Evolutionary conservation across 53 echinoderm and acorn worm genomes (phyloP), one percentile per base, ranked within the genome.

Genomic region (Holothuria scabra): DNA sequence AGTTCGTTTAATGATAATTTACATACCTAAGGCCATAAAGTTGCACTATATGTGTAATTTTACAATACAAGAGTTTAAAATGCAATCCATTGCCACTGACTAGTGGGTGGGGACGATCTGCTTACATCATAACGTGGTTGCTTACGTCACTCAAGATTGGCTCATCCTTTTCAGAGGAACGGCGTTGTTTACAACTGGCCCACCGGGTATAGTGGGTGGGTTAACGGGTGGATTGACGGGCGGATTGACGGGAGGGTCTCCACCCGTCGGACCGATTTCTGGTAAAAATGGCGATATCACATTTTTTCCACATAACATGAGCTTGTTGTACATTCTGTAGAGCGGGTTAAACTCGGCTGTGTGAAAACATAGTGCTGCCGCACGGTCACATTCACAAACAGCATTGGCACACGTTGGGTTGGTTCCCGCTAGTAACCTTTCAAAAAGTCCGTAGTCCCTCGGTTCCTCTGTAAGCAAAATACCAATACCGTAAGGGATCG

Each of bases 351-450:
- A 67, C 44, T 67, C 70, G 58, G 66, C 67, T 25, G 18, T 55
- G n/a, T 29, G 19, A 37, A 84, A 69, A 56, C 84, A 84, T 14
- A 70, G 21, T 8, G 84, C 84, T 24, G 84, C 67, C 18, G 14
- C 56, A 19, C 30, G 37, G 84, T 84, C 84, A 34, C 84, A 84
- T 49, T 84, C 84, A 44, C 84, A 84, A 11, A 84, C 56, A 7
- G 84, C 84, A 13, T 49, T 31, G 26, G 84, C 84, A 49, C 84
- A 84, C 6, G 24, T 28, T 12, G 70, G 68, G 31, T 84, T 70
- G 68, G 56, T 41, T 8, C 66, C 58, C 28, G 84, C 44, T 55
- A 68, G 55, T 5, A 84, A 24, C 22, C 58, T 68, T 56, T 84
- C 84, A 23, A 84, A 57, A 3, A 68, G 48, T 18, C 70, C 52